Conservation (phyloP, 2,797 vertebrate species). For the Enteromius treurensis region DNA sequence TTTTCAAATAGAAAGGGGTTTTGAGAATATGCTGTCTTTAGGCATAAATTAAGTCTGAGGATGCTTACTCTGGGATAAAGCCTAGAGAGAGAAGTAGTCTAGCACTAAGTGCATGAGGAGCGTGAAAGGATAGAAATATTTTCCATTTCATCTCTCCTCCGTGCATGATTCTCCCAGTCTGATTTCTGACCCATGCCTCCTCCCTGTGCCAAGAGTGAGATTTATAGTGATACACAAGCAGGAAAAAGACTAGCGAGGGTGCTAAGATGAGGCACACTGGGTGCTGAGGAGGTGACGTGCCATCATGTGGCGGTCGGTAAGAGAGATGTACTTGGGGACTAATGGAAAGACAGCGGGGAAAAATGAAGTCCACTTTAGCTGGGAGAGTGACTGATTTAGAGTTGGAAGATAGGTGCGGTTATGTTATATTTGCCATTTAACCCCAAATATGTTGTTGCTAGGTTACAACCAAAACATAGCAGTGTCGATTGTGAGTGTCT, state of each 20-base stretch:
- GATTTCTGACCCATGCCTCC: conserved; percentile 41
- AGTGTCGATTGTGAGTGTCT: conserved; percentile 40
- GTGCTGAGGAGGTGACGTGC: conserved; percentile 14
- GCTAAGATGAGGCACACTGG: conserved; percentile 9
- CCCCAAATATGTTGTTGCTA: conserved; percentile 59
- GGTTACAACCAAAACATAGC: conserved; percentile 55
- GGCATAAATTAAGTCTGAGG: conserved; percentile 37
- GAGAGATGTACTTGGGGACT: conserved; percentile 16
- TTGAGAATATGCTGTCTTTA: conserved; percentile 42
- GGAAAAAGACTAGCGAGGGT: conserved; percentile 38
- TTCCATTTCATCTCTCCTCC: conserved; percentile 45
- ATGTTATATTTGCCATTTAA: conserved; percentile 56
- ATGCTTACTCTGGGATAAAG: conserved; percentile 25
- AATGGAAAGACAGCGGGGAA: conserved; percentile 20
- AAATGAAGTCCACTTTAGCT: conserved; percentile 22
- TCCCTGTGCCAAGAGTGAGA: conserved; percentile 41
- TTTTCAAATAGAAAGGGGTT: conserved; percentile 13
- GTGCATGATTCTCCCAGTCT: conserved; percentile 29
- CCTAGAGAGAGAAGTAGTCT: conserved; percentile 39
- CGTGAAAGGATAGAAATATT: conserved; percentile 42
- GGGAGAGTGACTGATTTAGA: conserved; percentile 39
- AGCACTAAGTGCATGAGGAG: conserved; percentile 37
- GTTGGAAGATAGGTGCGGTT: conserved; percentile 49
- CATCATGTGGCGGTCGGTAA: not conserved
- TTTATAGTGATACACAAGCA: conserved; percentile 42